Evolutionary conservation across 2,113 vertebrate genomes (phyloP).

Genomic region (Orthonyx spaldingii): DNA sequence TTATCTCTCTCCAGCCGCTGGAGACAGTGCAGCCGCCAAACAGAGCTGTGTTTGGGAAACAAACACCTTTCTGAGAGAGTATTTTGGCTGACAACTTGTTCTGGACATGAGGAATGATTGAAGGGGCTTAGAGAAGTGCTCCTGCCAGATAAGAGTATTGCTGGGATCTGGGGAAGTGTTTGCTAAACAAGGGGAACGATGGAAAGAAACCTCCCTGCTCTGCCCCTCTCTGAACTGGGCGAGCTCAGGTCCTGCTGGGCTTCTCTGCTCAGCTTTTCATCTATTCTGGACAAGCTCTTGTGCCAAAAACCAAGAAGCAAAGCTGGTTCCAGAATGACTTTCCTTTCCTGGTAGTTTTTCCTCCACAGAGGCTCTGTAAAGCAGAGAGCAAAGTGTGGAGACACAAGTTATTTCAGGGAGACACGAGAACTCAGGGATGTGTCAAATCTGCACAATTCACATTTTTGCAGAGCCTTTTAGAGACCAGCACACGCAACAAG

Average conservation of each 20-base stretch:
- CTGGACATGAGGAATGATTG: neutral
- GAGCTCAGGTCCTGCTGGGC: neutral
- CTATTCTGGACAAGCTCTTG: neutral
- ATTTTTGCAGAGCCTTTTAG: neutral
- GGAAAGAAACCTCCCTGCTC: neutral
- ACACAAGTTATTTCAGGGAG: neutral
- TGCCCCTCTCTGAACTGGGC: neutral
- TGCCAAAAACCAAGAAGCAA: neutral
- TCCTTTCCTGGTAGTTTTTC: neutral
- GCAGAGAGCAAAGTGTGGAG: neutral
- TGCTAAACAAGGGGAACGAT: slow-evolving; percentile 9
- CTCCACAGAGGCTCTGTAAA: neutral
- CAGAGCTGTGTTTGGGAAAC: slow-evolving; percentile 44
- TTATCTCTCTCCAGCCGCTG: neutral
- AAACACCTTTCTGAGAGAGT: neutral
- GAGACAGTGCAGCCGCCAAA: fast-evolving
- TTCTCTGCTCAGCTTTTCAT: neutral
- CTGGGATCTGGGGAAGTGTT: slow-evolving; percentile 1
- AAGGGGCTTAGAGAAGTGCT: neutral
- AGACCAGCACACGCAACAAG: neutral
- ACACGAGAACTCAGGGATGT: fast-evolving
- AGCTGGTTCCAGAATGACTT: neutral
- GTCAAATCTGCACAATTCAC: neutral
- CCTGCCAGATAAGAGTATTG: neutral
- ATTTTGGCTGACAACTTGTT: slow-evolving; percentile 41